Percentiles rank a stretch among this genome's conserved stretches.
Evolutionary conservation across 2,888 invertebrate genomes (phyloP).

Genomic region (Muscina levida): DNA sequence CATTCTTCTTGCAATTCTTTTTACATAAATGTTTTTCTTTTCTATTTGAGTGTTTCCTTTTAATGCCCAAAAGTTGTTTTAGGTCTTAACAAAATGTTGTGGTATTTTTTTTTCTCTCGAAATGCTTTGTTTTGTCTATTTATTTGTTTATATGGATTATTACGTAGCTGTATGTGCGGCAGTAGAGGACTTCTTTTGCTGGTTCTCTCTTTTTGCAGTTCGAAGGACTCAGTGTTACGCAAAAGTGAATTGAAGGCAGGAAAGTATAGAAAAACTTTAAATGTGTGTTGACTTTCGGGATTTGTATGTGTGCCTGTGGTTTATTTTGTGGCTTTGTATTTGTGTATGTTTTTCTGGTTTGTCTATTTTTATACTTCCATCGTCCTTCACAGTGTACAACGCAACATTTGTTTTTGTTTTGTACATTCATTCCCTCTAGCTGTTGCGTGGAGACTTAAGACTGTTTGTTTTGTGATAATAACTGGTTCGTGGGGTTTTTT

Average conservation of each 20-base stretch:
- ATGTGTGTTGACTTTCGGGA: constrained; percentile 44
- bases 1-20: too few relatives aligned
- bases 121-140: neutral
- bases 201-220: neutral
- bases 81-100: constrained; percentile 48
- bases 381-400: neutral
- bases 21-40: constrained; percentile 7
- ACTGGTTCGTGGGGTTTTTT: neutral
- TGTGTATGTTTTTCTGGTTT: neutral
- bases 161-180: neutral
- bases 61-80: constrained; percentile 42
- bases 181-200: constrained; percentile 10
- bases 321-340: constrained; percentile 34
- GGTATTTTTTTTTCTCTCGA: neutral
- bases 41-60: constrained; percentile 3
- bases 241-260: constrained; percentile 9
- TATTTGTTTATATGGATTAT: neutral
- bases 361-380: neutral
- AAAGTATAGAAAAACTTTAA: constrained; percentile 5
- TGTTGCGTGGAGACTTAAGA: neutral
- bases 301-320: constrained; percentile 6
- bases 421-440: too few relatives aligned
- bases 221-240: neutral
- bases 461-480: constrained; percentile 26
- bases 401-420: neutral